Base-by-base conservation (phyloP, 64 coral and sea anemone species). In the Montipora cactus region DNA sequence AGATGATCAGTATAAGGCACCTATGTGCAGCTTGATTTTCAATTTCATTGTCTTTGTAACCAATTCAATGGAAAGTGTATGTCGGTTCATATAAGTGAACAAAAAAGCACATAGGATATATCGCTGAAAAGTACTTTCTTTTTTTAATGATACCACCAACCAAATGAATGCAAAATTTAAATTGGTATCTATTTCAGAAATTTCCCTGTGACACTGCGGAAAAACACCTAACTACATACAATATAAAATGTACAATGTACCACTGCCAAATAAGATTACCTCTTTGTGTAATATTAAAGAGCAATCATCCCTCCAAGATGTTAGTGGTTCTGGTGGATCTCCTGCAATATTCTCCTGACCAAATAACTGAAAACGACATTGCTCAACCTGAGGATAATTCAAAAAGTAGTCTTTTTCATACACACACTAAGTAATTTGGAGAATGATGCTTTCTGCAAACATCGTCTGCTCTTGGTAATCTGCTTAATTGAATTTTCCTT, bases 361-460 rank as follows among this genome's bases (percentile, higher is more conserved):
- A 18, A 71, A 71, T 22, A 71, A 71, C 68, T 71, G 68, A 16
- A 71, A n/a, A 71, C 68, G 68, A 19, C 68, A 18, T 22, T 14
- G 15, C 68, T 71, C 68, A 71, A 71, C 68, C 68, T 71, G 68
- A 71, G 68, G 68, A 71, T 71, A 71, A 71, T 71, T 71, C 20
- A 57, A 22, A 71, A 71, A 71, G 15, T 71, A 71, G 15, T 71
- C 15, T 22, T 71, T 71, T 71, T n/a, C 15, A 71, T n/a, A 22
- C 16, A 71, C 68, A n/a, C 67, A 70, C 14, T 5, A 15, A 70
- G 20, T 70, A 10, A 71, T 16, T 22, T 57, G 10, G 52, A 57
- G 52, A 71, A 71, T 71, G 16, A 71, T n/a, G 68, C 68, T 71
- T n/a, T n/a, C 15, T 19, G 5, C 20, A 5, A 71, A 57, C 52